Evolutionary conservation across 2,113 vertebrate species (phyloP).

Genomic region (Phasianus colchicus): DNA sequence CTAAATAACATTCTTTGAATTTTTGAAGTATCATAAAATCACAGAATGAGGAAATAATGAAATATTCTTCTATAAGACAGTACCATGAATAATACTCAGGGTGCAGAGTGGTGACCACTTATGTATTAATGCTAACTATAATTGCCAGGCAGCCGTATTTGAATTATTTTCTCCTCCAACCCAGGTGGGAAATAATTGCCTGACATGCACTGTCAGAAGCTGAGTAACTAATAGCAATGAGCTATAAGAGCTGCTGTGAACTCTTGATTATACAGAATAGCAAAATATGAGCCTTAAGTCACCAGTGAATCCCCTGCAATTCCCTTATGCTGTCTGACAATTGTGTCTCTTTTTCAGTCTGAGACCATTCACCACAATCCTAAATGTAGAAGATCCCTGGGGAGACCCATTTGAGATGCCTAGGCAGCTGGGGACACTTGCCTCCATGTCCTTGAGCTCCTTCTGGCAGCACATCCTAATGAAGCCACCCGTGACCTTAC

Average conservation of each 20-base stretch:
- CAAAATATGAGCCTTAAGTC: background rate
- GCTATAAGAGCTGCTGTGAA: background rate
- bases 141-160: background rate
- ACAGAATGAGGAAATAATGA: background rate
- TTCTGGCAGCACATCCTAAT: background rate
- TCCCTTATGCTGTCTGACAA: background rate
- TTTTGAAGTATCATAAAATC: constrained; percentile 11
- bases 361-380: background rate
- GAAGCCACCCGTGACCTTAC: accelerated
- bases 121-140: background rate
- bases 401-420: background rate
- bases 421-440: background rate
- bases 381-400: accelerated
- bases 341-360: background rate
- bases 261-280: background rate
- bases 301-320: background rate
- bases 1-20: constrained; percentile 10
- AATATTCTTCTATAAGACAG: background rate
- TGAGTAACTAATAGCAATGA: background rate
- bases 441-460: background rate
- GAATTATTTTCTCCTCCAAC: background rate
- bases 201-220: background rate
- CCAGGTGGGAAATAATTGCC: background rate
- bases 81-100: background rate
- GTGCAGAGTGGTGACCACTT: background rate